Evolutionary conservation across 2,113 vertebrate genomes (phyloP).

Genomic region (Anoura caudifer): DNA sequence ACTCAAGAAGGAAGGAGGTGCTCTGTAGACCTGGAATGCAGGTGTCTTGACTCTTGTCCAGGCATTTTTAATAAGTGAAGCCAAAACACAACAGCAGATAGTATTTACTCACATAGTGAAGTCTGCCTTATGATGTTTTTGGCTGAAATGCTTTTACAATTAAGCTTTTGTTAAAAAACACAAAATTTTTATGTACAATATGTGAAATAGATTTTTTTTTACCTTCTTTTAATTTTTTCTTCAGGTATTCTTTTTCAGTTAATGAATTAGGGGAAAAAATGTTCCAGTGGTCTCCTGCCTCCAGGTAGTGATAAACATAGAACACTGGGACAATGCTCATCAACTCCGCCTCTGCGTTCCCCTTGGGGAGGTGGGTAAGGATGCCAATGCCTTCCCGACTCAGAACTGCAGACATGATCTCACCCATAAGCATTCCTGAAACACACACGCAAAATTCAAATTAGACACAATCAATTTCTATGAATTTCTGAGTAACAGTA

Average conservation of each 20-base stretch:
- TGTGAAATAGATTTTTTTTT: background rate
- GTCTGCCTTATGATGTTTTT: background rate
- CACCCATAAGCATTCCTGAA: conserved; percentile 88
- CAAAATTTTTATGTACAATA: background rate
- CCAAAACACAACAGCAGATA: conserved; percentile 39
- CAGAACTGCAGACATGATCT: conserved; percentile 81
- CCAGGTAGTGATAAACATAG: conserved; percentile 89
- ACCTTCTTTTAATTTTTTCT: conserved; percentile 89
- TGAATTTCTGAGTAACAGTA: background rate
- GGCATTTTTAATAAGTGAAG: conserved; percentile 40
- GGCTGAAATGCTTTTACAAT: background rate
- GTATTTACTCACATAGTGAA: background rate
- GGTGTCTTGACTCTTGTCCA: conserved; percentile 9
- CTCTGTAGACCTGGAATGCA: conserved; percentile 9
- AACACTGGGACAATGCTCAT: conserved; percentile 82
- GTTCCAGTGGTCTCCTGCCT: conserved; percentile 83
- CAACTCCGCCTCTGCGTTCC: conserved; percentile 87
- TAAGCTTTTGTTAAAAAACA: background rate
- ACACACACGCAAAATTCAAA: background rate
- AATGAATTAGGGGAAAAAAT: conserved; percentile 76
- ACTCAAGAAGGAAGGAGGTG: background rate
- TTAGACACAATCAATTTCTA: background rate
- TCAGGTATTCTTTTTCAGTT: conserved; percentile 70
- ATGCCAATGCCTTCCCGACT: conserved; percentile 78
- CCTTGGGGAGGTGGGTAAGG: conserved; percentile 84